Evolutionary conservation across 2,113 vertebrate species (phyloP).

Genomic region (Tenebrosternarchus preto): DNA sequence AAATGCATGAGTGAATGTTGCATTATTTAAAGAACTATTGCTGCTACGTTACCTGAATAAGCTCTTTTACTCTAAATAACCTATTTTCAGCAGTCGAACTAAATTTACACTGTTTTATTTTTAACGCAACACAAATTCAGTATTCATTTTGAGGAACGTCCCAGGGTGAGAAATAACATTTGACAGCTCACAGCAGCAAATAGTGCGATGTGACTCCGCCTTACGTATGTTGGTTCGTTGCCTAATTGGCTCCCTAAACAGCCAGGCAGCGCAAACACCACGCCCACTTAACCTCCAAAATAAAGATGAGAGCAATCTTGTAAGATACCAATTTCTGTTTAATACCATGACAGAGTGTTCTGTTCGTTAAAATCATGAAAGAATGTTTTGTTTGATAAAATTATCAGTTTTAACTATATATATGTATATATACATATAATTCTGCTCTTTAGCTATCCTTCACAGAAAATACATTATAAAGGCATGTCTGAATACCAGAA

Average conservation of each 20-base stretch:
- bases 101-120: neutral
- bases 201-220: neutral
- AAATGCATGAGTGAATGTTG: neutral
- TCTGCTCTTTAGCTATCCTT: too few species aligned
- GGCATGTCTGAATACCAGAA: neutral
- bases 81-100: neutral
- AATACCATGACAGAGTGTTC: neutral
- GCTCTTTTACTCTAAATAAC: too few species aligned
- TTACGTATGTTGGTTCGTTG: neutral
- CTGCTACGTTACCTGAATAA: too few species aligned
- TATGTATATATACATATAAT: too few species aligned
- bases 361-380: conserved; percentile 11
- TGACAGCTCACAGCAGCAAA: neutral
- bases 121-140: neutral
- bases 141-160: neutral
- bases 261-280: neutral
- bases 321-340: neutral
- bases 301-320: neutral
- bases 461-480: neutral
- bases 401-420: neutral
- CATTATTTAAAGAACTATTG: too few species aligned
- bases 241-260: neutral
- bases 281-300: neutral
- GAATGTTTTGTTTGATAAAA: neutral
- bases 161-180: neutral